These are phyloP conservation scores for Drosophila anceps DNA, from an alignment of 2,888 invertebrate genomes.

Conservation along the genomic window DNA sequence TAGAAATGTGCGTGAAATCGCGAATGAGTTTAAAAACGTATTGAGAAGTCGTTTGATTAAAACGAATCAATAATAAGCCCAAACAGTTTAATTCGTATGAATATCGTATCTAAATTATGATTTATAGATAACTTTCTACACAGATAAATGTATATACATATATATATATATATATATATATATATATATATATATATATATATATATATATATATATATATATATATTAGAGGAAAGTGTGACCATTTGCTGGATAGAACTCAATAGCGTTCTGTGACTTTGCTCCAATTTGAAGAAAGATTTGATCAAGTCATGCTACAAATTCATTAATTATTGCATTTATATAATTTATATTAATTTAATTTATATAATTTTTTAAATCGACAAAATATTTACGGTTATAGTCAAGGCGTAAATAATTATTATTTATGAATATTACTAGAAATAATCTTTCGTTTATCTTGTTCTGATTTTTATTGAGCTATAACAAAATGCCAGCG, in stretches of 20 bases:
- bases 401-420: background rate
- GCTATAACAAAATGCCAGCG: constrained; percentile 2
- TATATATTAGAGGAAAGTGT: background rate
- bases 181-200: too few relatives aligned
- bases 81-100: background rate
- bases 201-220: background rate
- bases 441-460: background rate
- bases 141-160: too few relatives aligned
- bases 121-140: too few relatives aligned
- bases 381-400: background rate
- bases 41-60: constrained; percentile 32
- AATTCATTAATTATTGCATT: background rate
- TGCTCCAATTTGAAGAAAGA: background rate
- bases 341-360: background rate
- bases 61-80: constrained; percentile 50
- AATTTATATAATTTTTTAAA: background rate
- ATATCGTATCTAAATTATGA: constrained; percentile 18
- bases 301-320: background rate
- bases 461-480: constrained; percentile 3
- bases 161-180: too few relatives aligned
- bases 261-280: background rate
- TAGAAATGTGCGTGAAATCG: constrained; percentile 62
- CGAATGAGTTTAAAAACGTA: constrained; percentile 20
- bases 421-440: background rate
- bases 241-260: background rate